Evolutionary conservation across 2,113 vertebrate species (phyloP), one percentile per base, ranked within the genome.

Genomic region (Tilapia sparmanii): DNA sequence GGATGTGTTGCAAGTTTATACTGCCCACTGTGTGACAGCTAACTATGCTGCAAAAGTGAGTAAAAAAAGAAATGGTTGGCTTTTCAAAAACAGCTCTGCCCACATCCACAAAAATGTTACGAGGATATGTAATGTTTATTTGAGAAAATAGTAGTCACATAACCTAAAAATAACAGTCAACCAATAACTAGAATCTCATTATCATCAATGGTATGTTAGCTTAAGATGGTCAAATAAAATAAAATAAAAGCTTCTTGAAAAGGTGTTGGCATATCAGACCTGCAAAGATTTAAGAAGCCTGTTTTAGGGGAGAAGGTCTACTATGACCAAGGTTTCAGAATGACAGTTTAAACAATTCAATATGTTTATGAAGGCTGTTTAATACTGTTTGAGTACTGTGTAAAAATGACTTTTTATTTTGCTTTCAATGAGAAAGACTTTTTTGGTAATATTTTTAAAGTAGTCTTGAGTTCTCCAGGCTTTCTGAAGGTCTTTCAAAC

Each of bases 81-180:
- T 88, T 93, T 93, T 93, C 38, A 89, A 92, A 63, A 88, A 66
- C 54, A 86, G 84, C 81, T 90, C 52, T 82, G 42, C 85, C 71
- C 82, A 35, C 82, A 82, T 53, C 91, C 90, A 92, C 90, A 91
- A 91, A 92, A 92, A 91, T 93, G 87, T 91, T 86, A 76, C 59
- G 38, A 63, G 81, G 86, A 84, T 87, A 82, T 79, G 40, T 47
- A 45, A 76, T 26, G 68, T 76, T 76, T 76, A 47, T 47, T 47
- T 52, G 85, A 57, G 55, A 59, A 84, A 54, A 78, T 68, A 45
- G 76, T 68, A 82, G 76, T 87, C 57, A 82, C 66, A 91, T 13
- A 84, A 85, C 68, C 13, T 66, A 71, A 47, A 85, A 89, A 87
- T 90, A 90, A 82, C 81, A 82, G 73, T 71, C 47, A 71, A 15